phyloP scores from a whole-genome alignment of 2,113 vertebrate genomes.

The Nesogale talazaci region DNA sequence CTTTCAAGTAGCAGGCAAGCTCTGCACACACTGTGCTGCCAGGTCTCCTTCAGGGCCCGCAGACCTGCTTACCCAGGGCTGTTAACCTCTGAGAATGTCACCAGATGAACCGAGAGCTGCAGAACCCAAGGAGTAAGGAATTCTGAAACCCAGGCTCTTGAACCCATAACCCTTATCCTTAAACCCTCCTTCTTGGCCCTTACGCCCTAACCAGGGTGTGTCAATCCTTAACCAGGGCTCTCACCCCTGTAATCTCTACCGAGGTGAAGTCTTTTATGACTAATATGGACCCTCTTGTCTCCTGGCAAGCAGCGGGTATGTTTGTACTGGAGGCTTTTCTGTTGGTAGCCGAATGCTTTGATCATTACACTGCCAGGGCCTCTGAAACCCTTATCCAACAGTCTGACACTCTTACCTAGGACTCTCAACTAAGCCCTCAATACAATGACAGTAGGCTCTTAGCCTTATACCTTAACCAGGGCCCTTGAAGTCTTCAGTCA shows the following conservation, averaged over 20 bases:
- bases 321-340: too few species aligned
- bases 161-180: background rate
- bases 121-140: background rate
- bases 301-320: too few species aligned
- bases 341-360: too few species aligned
- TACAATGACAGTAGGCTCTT: too few species aligned
- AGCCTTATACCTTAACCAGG: background rate
- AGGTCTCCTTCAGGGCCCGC: background rate
- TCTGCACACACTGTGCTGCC: background rate
- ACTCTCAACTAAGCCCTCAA: too few species aligned
- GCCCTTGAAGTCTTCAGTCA: background rate
- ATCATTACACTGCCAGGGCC: background rate
- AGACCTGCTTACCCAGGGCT: background rate
- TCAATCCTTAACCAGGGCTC: background rate
- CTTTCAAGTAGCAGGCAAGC: background rate
- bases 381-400: too few species aligned
- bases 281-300: too few species aligned
- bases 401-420: too few species aligned
- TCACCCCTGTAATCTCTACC: background rate
- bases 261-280: too few species aligned
- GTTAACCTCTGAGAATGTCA: background rate
- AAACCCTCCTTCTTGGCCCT: background rate
- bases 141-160: background rate
- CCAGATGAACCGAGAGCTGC: background rate
- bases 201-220: too few species aligned